These are phyloP conservation scores for Xylota segnis DNA, from an alignment of 2,888 invertebrate species.

Conservation along the genomic window DNA sequence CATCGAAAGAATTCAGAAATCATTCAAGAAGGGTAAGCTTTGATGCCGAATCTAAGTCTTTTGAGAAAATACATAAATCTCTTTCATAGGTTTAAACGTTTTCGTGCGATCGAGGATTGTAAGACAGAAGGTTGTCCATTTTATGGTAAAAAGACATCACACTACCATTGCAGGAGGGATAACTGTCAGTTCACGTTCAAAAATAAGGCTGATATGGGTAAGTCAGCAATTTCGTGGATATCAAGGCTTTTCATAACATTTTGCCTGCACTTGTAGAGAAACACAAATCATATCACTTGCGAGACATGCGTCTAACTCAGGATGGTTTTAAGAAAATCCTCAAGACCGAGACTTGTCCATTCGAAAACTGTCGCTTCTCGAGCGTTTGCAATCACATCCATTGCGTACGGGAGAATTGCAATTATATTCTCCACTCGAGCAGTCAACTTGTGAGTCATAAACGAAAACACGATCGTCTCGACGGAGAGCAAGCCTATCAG, in stretches of 20 bases:
- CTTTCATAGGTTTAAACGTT: conserved; percentile 91
- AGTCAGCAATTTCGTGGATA: conserved; percentile 81
- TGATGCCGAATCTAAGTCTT: not conserved
- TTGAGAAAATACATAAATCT: too few relatives aligned
- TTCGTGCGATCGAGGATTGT: conserved; percentile 98
- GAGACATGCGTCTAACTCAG: conserved; percentile 96
- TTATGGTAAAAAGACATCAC: conserved; percentile 97
- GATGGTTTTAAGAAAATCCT: conserved; percentile 99
- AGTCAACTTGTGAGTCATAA: conserved; percentile 99
- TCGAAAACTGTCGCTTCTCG: conserved; percentile 96
- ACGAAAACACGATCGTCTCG: conserved; percentile 97
- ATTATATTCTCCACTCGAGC: conserved; percentile 97
- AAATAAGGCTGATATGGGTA: conserved; percentile 99
- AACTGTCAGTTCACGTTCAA: conserved; percentile 98
- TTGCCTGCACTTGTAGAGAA: conserved; percentile 89
- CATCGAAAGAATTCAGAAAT: conserved; percentile 99
- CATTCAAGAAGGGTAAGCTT: conserved; percentile 92
- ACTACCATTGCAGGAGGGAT: conserved; percentile 97
- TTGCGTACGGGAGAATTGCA: conserved; percentile 97
- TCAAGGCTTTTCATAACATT: not conserved
- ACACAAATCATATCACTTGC: conserved; percentile 99
- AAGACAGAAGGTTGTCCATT: conserved; percentile 96
- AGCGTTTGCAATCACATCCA: conserved; percentile 99
- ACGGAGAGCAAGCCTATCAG: conserved; percentile 89
- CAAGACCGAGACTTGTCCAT: conserved; percentile 97